A percentile compares a stretch with the other conserved stretches of the same genome.
phyloP scores from a whole-genome alignment of 2,888 invertebrate genomes.

The Conistra vaccinii region DNA sequence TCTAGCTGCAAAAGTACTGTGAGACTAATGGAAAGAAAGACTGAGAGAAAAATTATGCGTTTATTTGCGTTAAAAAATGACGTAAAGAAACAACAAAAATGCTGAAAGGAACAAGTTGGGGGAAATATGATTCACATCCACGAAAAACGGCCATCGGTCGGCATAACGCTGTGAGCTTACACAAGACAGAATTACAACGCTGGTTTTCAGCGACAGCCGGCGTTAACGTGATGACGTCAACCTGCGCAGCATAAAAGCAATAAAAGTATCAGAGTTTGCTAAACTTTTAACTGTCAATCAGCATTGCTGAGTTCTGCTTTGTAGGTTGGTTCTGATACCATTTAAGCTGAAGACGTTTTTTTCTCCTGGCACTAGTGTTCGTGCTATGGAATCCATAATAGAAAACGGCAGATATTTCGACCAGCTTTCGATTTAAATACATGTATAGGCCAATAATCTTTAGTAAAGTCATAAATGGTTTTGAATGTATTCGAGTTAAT shows the following conservation, averaged over 20 bases:
- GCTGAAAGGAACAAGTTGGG: background rate
- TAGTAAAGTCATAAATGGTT: background rate
- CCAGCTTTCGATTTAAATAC: background rate
- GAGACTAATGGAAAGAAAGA: background rate
- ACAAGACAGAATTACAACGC: background rate
- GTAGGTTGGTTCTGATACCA: background rate
- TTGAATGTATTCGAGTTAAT: background rate
- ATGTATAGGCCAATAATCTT: background rate
- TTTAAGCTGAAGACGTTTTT: background rate
- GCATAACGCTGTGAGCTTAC: background rate
- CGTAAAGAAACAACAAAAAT: background rate
- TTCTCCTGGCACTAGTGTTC: background rate
- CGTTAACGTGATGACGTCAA: background rate
- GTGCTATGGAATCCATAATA: background rate
- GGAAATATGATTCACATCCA: background rate
- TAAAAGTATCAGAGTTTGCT: background rate
- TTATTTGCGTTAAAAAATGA: background rate
- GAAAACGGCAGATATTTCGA: background rate
- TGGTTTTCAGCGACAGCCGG: background rate
- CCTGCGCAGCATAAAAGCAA: background rate
- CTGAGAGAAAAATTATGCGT: no score
- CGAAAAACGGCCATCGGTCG: background rate
- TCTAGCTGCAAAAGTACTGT: slow-evolving; percentile 2
- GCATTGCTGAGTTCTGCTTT: background rate
- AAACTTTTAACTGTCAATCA: background rate